Evolutionary conservation across 1,140 invertebrate genomes (phyloP).

Genomic region (Calliphora vicina): DNA sequence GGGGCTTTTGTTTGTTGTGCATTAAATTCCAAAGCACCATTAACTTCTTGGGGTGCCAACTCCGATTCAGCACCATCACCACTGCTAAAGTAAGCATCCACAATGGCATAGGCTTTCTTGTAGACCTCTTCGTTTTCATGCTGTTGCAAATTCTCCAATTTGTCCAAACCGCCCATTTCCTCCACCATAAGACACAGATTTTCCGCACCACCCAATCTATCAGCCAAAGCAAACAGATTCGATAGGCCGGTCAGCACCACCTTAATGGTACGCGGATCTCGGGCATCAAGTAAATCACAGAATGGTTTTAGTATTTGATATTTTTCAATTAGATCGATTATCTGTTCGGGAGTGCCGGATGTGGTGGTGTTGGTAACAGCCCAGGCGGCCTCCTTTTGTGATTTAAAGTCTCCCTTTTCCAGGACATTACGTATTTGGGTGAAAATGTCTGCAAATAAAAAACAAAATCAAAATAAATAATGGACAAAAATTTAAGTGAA

Average conservation of each 20-base stretch:
- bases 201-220: conserved; percentile 78
- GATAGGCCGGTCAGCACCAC: conserved; percentile 89
- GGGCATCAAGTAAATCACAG: conserved; percentile 81
- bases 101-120: conserved; percentile 79
- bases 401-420: conserved; percentile 90
- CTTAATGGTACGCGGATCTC: conserved; percentile 79
- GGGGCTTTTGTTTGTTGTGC: conserved; percentile 53
- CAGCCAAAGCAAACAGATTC: conserved; percentile 76
- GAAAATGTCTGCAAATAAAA: conserved; percentile 47
- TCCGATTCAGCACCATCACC: conserved; percentile 62
- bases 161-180: conserved; percentile 89
- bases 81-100: conserved; percentile 83
- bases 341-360: conserved; percentile 88
- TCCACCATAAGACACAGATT: conserved; percentile 83
- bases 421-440: conserved; percentile 63
- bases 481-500: neutral
- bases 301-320: conserved; percentile 86
- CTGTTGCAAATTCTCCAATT: conserved; percentile 90
- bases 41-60: conserved; percentile 58
- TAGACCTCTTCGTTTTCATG: conserved; percentile 98
- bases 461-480: neutral
- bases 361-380: conserved; percentile 97
- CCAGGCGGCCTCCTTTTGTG: conserved; percentile 99
- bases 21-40: conserved; percentile 58
- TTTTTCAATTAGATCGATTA: conserved; percentile 80